Conservation (phyloP, 92 coral and sea anemone species). For the Heliopora coerulea region DNA sequence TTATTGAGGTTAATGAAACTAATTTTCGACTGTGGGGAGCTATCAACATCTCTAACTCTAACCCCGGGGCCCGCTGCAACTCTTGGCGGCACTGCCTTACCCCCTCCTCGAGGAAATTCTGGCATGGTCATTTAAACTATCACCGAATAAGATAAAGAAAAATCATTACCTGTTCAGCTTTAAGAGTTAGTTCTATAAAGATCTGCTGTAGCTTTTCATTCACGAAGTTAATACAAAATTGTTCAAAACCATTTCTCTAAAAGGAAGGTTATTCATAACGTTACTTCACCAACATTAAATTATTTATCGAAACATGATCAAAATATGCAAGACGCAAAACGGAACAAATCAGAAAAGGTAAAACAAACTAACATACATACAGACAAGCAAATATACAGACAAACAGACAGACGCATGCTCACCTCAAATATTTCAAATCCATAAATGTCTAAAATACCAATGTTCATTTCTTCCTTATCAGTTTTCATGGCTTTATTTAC, state of each 20-base stretch:
- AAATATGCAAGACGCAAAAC: background rate
- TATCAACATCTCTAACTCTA: no score
- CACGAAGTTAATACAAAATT: constrained; percentile 97
- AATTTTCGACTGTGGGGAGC: no score
- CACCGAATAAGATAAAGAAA: no score
- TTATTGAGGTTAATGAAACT: no score
- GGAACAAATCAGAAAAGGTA: no score
- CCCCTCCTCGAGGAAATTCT: no score
- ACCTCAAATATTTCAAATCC: constrained; percentile 99
- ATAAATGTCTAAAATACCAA: constrained; percentile 96
- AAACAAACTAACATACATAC: no score
- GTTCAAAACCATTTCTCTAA: constrained; percentile 98
- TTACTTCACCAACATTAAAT: background rate
- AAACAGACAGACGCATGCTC: no score
- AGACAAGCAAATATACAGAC: no score
- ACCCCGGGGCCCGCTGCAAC: no score
- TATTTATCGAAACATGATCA: background rate
- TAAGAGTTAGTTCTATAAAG: constrained; percentile 92
- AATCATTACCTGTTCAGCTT: constrained; percentile 83
- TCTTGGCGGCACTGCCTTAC: no score
- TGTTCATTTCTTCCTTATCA: constrained; percentile 73
- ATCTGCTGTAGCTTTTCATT: constrained; percentile 98
- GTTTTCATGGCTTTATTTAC: constrained; percentile 98
- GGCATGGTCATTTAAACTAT: background rate
- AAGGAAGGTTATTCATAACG: background rate